These are phyloP conservation scores for Amphiura filiformis DNA, from an alignment of 35 echinoderm and acorn worm species.

Conservation along the genomic window DNA sequence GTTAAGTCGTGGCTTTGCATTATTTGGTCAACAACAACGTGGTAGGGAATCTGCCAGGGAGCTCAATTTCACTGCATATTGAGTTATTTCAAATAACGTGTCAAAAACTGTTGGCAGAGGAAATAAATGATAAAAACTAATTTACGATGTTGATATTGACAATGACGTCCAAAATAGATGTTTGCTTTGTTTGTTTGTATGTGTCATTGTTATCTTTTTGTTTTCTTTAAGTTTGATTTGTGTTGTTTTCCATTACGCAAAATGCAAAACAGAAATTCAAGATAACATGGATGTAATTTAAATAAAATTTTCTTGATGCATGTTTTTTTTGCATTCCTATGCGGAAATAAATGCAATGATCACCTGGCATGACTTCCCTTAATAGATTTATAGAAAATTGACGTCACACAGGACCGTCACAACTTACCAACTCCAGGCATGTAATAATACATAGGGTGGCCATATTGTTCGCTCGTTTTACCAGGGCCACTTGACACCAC, in stretches of 20 bases:
- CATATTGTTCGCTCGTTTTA: slow-evolving; percentile 85
- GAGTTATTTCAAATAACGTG: no score
- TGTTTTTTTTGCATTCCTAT: no score
- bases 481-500: slow-evolving; percentile 73
- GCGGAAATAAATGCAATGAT: no score
- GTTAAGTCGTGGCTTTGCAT: no score
- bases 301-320: no score
- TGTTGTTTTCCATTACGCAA: neutral
- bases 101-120: no score
- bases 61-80: no score
- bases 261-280: slow-evolving; percentile 21
- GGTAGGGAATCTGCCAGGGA: no score
- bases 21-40: no score
- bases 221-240: neutral
- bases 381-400: neutral
- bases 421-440: slow-evolving; percentile 83
- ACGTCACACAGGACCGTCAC: slow-evolving; percentile 1
- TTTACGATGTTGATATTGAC: no score
- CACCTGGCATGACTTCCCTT: slow-evolving; percentile 31
- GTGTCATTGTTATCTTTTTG: neutral
- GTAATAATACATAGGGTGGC: slow-evolving; percentile 83
- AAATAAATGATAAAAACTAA: no score
- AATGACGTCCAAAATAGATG: no score
- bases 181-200: neutral
- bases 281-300: slow-evolving; percentile 1